Evolutionary conservation across 2,797 vertebrate genomes (phyloP).

Genomic region (Chiloscyllium punctatum): DNA sequence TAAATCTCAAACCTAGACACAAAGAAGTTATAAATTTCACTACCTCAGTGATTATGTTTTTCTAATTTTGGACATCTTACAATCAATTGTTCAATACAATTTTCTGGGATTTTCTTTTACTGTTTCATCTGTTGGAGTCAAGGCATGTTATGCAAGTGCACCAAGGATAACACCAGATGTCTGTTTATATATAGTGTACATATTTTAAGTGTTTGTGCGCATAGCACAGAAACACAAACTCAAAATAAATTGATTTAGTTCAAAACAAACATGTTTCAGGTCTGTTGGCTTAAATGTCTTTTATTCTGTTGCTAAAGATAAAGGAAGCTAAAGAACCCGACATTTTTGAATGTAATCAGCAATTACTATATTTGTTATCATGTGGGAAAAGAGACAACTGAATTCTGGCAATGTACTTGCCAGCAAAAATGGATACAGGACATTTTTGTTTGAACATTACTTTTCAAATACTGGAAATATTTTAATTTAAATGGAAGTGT

Average conservation of each 20-base stretch:
- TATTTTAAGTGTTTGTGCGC: conserved; percentile 46
- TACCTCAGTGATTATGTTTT: neutral
- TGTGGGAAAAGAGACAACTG: neutral
- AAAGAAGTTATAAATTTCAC: neutral
- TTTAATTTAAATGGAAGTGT: neutral
- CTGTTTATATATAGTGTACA: conserved; percentile 51
- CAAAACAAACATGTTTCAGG: conserved; percentile 38
- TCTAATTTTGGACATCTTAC: neutral
- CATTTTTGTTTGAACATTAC: neutral
- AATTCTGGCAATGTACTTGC: neutral
- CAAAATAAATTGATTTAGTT: conserved; percentile 49
- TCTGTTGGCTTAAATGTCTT: neutral
- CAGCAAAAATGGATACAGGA: neutral
- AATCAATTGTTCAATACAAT: conserved; percentile 45
- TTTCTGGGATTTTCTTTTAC: conserved; percentile 55
- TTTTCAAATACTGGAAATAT: neutral
- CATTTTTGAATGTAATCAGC: neutral
- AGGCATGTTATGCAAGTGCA: neutral
- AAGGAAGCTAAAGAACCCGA: neutral
- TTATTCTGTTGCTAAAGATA: neutral
- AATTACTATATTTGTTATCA: neutral
- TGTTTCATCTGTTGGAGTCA: conserved; percentile 45
- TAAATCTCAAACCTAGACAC: neutral
- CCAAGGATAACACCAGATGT: conserved; percentile 46
- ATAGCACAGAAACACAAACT: conserved; percentile 24